Evolutionary conservation across 2,888 invertebrate genomes (phyloP).

Genomic region (Lissocephala sabroskyi): DNA sequence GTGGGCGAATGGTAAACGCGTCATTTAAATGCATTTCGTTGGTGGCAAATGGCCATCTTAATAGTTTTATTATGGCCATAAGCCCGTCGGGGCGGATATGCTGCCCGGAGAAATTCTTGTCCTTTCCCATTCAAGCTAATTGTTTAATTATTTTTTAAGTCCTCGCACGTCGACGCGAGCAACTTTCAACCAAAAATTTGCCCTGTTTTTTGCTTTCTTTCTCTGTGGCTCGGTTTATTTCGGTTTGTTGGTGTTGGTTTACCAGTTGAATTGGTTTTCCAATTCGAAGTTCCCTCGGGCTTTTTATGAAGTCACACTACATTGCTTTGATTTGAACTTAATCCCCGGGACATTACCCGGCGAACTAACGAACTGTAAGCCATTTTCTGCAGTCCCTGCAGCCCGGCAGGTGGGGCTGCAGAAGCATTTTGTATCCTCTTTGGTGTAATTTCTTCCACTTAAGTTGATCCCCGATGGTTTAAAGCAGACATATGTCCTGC

Average conservation of each 20-base stretch:
- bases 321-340: conserved; percentile 70
- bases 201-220: too few species aligned
- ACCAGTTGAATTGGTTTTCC: conserved; percentile 13
- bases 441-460: conserved; percentile 71
- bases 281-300: conserved; percentile 12
- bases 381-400: conserved; percentile 47
- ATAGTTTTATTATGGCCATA: conserved; percentile 47
- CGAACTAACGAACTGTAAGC: conserved; percentile 62
- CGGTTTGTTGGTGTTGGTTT: too few species aligned
- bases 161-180: too few species aligned
- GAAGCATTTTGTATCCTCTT: conserved; percentile 62
- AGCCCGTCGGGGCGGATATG: neutral
- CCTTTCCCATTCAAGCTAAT: conserved; percentile 39
- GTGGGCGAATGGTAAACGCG: conserved; percentile 26
- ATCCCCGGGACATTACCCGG: conserved; percentile 59
- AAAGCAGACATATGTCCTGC: conserved; percentile 53
- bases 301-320: conserved; percentile 56
- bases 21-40: conserved; percentile 56
- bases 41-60: conserved; percentile 22
- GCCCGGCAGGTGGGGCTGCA: too few species aligned
- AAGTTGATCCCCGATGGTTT: conserved; percentile 67
- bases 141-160: conserved; percentile 59
- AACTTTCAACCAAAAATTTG: too few species aligned
- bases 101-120: too few species aligned
- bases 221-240: neutral